These are phyloP conservation scores for Propsilocerus akamusi DNA, from an alignment of 1,140 invertebrate genomes.

Conservation along the genomic window DNA sequence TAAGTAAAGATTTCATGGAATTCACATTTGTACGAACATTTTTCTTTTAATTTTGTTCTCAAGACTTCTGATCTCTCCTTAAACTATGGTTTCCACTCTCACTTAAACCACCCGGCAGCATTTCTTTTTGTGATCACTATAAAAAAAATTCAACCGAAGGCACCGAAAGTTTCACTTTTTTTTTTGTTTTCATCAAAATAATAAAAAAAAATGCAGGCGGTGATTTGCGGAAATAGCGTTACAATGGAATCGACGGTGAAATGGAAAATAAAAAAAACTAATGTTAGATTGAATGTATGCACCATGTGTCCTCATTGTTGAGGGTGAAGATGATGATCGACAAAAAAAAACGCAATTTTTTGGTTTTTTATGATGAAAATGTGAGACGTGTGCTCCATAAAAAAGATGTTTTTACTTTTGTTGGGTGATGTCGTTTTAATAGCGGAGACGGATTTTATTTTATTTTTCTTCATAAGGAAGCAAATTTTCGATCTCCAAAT, in stretches of 20 bases:
- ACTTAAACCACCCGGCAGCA: not conserved
- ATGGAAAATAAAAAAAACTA: too few relatives aligned
- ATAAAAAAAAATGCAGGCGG: not conserved
- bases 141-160: not conserved
- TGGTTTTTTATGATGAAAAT: not conserved
- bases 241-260: not conserved
- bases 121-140: not conserved
- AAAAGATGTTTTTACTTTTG: not conserved
- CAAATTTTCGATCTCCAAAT: not conserved
- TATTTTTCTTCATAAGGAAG: too few relatives aligned
- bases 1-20: too few relatives aligned
- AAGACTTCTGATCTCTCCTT: too few relatives aligned
- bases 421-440: not conserved
- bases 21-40: too few relatives aligned
- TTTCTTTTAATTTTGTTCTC: too few relatives aligned
- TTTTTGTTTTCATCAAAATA: not conserved
- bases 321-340: not conserved
- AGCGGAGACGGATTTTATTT: too few relatives aligned
- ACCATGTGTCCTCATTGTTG: not conserved
- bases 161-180: slow-evolving; percentile 2
- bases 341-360: not conserved
- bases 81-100: too few relatives aligned
- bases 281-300: not conserved
- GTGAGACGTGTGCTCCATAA: too few relatives aligned
- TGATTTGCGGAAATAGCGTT: not conserved